These are phyloP conservation scores for Andrena camellia DNA, from an alignment of 2,888 invertebrate species.

Conservation along the genomic window DNA sequence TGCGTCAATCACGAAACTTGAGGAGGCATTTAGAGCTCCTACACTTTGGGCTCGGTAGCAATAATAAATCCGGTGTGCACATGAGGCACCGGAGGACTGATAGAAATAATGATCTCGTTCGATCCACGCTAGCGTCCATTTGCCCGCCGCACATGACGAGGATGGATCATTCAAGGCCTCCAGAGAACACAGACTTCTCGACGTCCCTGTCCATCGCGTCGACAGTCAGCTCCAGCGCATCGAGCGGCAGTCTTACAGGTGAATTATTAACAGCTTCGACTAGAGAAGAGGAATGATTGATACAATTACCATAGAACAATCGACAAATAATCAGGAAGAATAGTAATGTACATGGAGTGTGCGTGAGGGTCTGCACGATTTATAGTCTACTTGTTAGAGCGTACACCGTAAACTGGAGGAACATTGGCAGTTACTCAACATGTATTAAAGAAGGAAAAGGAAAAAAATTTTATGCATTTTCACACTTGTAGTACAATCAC, in stretches of 20 bases:
- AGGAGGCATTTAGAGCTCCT: conserved; percentile 86
- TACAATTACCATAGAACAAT: conserved; percentile 19
- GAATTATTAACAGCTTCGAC: conserved; percentile 32
- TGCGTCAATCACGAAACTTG: conserved; percentile 87
- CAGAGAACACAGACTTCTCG: conserved; percentile 72
- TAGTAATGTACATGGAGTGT: too few relatives aligned
- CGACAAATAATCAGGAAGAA: too few relatives aligned
- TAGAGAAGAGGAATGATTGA: conserved; percentile 34
- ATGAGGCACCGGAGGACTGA: conserved; percentile 69
- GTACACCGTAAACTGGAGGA: too few relatives aligned
- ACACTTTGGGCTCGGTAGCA: conserved; percentile 80
- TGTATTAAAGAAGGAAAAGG: too few relatives aligned
- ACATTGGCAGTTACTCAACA: too few relatives aligned
- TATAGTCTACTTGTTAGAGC: too few relatives aligned
- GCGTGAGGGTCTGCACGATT: too few relatives aligned
- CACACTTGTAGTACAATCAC: too few relatives aligned
- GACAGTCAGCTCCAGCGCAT: conserved; percentile 69
- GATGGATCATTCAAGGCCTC: conserved; percentile 67
- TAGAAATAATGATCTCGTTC: conserved; percentile 67
- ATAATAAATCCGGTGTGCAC: conserved; percentile 70
- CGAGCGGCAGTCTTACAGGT: conserved; percentile 77
- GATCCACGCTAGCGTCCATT: conserved; percentile 66
- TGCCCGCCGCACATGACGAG: conserved; percentile 65
- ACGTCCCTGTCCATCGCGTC: conserved; percentile 75
- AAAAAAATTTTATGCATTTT: too few relatives aligned